These are phyloP conservation scores for Hirtodrosophila alboralis DNA, from an alignment of 2,888 invertebrate genomes.

Conservation along the genomic window DNA sequence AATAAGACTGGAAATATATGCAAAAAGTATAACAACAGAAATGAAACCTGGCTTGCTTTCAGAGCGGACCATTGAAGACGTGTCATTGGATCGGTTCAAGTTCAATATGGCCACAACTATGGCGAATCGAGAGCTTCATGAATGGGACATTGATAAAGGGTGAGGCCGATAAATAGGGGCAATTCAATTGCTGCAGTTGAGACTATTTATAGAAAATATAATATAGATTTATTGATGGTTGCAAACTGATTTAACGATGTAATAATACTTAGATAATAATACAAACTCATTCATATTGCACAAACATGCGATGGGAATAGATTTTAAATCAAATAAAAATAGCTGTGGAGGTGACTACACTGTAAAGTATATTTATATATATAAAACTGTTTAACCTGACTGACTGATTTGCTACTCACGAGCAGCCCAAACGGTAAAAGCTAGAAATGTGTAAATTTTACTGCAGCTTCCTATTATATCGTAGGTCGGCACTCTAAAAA, in stretches of 20 bases:
- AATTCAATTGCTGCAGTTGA: background rate
- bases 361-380: too few relatives aligned
- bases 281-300: constrained; percentile 9
- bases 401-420: too few relatives aligned
- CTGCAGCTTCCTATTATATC: too few relatives aligned
- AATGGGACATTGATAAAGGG: constrained; percentile 1
- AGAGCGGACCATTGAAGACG: constrained; percentile 44
- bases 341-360: too few relatives aligned
- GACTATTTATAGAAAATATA: background rate
- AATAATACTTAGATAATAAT: constrained; percentile 1
- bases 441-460: too few relatives aligned
- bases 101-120: constrained; percentile 61
- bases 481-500: too few relatives aligned
- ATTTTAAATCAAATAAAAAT: constrained; percentile 3
- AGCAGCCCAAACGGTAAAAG: too few relatives aligned
- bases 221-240: background rate
- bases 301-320: constrained; percentile 10
- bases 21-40: constrained; percentile 34
- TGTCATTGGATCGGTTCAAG: constrained; percentile 64
- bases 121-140: constrained; percentile 35
- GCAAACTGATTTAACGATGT: constrained; percentile 11
- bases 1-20: constrained; percentile 32
- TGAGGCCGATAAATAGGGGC: constrained; percentile 2
- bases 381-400: too few relatives aligned
- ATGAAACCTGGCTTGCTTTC: constrained; percentile 7